phyloP scores from a whole-genome alignment of 2,113 vertebrate genomes.

The Isurus oxyrinchus region DNA sequence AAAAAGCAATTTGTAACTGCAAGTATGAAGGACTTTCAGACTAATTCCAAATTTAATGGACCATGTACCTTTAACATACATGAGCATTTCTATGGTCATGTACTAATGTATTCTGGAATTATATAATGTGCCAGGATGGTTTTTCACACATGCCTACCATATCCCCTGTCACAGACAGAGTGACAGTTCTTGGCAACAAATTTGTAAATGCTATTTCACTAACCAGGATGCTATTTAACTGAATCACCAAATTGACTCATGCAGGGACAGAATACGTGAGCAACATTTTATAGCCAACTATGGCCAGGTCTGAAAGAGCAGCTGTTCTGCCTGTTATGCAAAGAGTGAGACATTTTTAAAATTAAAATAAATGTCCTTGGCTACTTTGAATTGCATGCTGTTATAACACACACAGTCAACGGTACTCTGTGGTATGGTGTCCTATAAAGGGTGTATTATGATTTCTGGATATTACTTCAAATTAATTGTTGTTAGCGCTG shows the following conservation, averaged over 20 bases:
- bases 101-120: background rate
- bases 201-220: background rate
- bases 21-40: background rate
- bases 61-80: background rate
- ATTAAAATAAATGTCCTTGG: background rate
- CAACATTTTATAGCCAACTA: background rate
- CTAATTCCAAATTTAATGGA: background rate
- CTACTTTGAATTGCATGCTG: background rate
- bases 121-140: background rate
- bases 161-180: background rate
- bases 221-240: background rate
- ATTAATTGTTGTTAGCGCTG: background rate
- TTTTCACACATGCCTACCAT: background rate
- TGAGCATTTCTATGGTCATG: background rate
- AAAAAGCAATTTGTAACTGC: background rate
- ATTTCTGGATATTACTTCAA: background rate
- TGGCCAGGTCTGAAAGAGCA: background rate
- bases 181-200: background rate
- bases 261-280: background rate
- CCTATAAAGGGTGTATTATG: background rate
- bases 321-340: background rate
- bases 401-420: background rate
- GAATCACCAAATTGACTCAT: background rate
- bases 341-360: background rate
- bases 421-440: background rate